phyloP scores from a whole-genome alignment of 2,113 vertebrate genomes.

The Clarias macrocephalus region DNA sequence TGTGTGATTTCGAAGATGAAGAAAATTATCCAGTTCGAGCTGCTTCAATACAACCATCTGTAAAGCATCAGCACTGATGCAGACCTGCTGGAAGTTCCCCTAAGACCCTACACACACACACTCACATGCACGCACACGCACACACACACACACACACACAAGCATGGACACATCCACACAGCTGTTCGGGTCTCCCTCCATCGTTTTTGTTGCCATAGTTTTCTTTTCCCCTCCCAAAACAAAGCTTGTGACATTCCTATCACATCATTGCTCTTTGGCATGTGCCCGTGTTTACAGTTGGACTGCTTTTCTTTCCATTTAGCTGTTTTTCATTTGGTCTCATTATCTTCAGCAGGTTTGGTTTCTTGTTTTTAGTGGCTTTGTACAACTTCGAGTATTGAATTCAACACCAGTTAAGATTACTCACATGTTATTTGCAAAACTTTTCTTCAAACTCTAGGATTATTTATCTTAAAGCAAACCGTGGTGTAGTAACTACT shows the following conservation, averaged over 20 bases:
- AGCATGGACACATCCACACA: conserved; percentile 52
- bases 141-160: conserved; percentile 12
- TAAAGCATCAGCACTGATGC: conserved; percentile 30
- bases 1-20: background rate
- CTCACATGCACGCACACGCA: conserved; percentile 18
- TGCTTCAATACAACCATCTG: conserved; percentile 24
- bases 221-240: conserved; percentile 28
- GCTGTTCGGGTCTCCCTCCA: conserved; percentile 68
- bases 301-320: background rate
- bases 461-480: background rate
- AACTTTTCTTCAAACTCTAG: background rate
- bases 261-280: background rate
- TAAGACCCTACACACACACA: conserved; percentile 19
- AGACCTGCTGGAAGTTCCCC: conserved; percentile 21
- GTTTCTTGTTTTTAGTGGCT: background rate
- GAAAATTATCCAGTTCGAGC: background rate
- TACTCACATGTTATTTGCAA: background rate
- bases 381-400: background rate
- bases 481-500: background rate
- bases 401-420: background rate
- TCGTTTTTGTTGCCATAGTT: conserved; percentile 65
- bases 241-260: conserved; percentile 19
- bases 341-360: background rate
- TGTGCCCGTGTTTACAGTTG: conserved; percentile 1
- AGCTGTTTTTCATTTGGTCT: background rate